phyloP scores from a whole-genome alignment of 2,797 vertebrate genomes.

The Dendrocincla tyrannina region DNA sequence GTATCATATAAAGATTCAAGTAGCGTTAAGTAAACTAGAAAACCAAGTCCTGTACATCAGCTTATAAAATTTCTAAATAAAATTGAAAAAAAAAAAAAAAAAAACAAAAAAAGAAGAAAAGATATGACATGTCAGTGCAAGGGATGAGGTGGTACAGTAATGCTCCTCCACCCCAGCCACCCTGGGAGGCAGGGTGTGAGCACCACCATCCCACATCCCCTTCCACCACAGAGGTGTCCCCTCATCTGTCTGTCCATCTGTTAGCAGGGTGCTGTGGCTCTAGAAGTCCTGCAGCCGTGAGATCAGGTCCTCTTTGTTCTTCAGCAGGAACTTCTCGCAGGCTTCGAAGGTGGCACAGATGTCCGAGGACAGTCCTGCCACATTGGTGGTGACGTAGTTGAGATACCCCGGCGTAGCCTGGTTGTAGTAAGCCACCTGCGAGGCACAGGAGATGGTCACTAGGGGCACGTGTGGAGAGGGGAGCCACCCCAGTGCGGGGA shows the following conservation, averaged over 20 bases:
- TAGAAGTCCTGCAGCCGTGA: slow-evolving; percentile 12
- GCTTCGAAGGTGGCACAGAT: slow-evolving; percentile 85
- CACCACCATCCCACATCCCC: background rate
- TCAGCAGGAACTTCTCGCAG: slow-evolving; percentile 87
- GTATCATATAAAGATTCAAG: slow-evolving; percentile 33
- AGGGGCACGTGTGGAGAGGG: background rate
- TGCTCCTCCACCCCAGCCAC: background rate
- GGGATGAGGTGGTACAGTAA: background rate
- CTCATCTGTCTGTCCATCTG: background rate
- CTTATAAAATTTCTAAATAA: slow-evolving; percentile 15
- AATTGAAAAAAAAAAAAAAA: background rate
- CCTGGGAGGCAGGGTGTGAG: background rate
- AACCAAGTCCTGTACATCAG: slow-evolving; percentile 7
- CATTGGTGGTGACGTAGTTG: slow-evolving; percentile 90
- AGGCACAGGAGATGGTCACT: background rate
- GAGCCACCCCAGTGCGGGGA: rapidly evolving
- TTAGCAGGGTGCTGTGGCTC: background rate
- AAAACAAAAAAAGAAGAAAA: background rate
- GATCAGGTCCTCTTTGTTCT: slow-evolving; percentile 80
- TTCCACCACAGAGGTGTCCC: background rate
- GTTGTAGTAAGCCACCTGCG: slow-evolving; percentile 94
- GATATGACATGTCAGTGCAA: background rate
- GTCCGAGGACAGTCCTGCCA: slow-evolving; percentile 88
- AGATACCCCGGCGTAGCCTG: slow-evolving; percentile 89
- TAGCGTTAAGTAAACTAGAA: background rate